Evolutionary conservation across 2,797 vertebrate genomes (phyloP).

Genomic region (Syndactyla subalaris): DNA sequence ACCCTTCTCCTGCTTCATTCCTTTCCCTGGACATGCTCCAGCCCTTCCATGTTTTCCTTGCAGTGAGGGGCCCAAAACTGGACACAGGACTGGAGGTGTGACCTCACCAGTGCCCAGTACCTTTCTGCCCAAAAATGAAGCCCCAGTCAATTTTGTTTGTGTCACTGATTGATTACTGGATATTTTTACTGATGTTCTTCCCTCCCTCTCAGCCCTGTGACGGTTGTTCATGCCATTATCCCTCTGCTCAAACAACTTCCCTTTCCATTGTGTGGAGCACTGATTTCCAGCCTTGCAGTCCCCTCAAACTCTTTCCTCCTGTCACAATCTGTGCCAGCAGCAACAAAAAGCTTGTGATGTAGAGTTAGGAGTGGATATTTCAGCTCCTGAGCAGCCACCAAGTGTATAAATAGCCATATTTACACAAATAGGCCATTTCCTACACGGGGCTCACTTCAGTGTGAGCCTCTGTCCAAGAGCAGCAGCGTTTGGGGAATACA

Average conservation of each 20-base stretch:
- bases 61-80: neutral
- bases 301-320: neutral
- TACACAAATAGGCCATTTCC: neutral
- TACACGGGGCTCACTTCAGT: neutral
- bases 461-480: neutral
- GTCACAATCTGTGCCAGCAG: neutral
- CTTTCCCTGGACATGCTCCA: neutral
- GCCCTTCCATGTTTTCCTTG: neutral
- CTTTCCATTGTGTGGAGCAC: neutral
- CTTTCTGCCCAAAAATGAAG: neutral
- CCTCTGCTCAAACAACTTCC: neutral
- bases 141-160: neutral
- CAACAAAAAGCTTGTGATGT: neutral
- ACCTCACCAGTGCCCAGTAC: neutral
- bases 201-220: neutral
- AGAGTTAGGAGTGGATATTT: neutral
- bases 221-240: neutral
- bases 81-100: accelerated
- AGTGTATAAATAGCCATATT: neutral
- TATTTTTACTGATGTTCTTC: neutral
- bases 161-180: neutral
- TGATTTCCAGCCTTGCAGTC: neutral
- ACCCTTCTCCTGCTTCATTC: accelerated
- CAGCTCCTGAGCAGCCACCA: neutral
- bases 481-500: neutral